Evolutionary conservation across 2,797 vertebrate genomes (phyloP).

Genomic region (Amblyopsis hoosieri): DNA sequence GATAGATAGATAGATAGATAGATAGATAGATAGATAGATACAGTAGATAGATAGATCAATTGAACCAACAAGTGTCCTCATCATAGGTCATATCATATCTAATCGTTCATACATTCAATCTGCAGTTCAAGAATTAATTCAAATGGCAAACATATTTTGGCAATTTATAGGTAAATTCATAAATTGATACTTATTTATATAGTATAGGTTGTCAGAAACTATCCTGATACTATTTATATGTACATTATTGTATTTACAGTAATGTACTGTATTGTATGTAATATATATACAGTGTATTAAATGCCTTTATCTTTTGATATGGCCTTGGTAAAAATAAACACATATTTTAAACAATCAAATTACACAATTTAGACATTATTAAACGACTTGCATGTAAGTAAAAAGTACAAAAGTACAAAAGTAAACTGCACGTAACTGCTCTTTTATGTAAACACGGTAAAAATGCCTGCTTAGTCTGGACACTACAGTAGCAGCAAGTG

Average conservation of each 20-base stretch:
- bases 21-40: no score
- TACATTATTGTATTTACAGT: constrained; percentile 32
- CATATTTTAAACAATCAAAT: constrained; percentile 65
- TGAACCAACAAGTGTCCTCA: not conserved
- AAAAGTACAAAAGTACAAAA: constrained; percentile 32
- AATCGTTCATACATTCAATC: not conserved
- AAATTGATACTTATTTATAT: constrained; percentile 1
- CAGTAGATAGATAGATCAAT: no score
- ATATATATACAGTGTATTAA: constrained; percentile 27
- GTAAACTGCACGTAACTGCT: constrained; percentile 70
- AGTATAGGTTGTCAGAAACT: constrained; percentile 24
- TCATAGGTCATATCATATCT: constrained; percentile 1
- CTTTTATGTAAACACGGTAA: constrained; percentile 73
- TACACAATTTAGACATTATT: constrained; percentile 66
- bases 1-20: no score
- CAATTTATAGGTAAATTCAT: no score
- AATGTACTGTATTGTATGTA: constrained; percentile 33
- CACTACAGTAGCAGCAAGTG: constrained; percentile 65
- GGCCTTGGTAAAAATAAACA: constrained; percentile 66
- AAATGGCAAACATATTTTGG: no score
- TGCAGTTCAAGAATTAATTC: not conserved
- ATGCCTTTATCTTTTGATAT: constrained; percentile 55
- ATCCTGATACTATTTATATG: constrained; percentile 19
- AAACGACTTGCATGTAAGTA: constrained; percentile 71
- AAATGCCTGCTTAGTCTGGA: constrained; percentile 57